Conservation (phyloP, 2,113 vertebrate genomes). For the Puffinus mauretanicus region DNA sequence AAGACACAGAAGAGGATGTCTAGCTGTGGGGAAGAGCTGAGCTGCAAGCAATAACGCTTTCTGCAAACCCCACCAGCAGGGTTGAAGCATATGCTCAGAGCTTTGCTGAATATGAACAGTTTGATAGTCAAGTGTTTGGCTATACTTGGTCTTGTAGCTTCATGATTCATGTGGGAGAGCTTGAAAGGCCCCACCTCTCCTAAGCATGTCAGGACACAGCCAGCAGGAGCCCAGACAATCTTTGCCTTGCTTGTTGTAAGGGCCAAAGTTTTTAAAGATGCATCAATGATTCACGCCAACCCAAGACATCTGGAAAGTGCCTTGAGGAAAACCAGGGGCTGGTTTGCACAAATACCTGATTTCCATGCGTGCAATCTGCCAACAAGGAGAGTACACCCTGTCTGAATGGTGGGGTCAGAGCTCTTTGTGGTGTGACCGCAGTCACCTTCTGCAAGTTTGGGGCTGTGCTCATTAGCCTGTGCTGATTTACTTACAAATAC, state of each 20-base stretch:
- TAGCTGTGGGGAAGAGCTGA: background rate
- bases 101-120: background rate
- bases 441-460: background rate
- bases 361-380: background rate
- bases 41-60: background rate
- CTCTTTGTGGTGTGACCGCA: background rate
- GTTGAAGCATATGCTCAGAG: background rate
- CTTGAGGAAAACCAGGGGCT: conserved; percentile 25
- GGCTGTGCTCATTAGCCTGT: background rate
- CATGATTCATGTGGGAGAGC: background rate
- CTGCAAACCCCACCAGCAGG: background rate
- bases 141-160: background rate
- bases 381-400: background rate
- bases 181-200: background rate
- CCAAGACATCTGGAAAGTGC: background rate
- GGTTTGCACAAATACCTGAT: background rate
- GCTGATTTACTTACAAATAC: background rate
- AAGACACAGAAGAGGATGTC: background rate
- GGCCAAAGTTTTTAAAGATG: background rate
- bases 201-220: background rate
- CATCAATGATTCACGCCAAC: background rate
- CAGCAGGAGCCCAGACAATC: background rate
- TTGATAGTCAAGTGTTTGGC: background rate
- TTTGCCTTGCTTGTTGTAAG: background rate
- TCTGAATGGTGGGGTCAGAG: background rate